Base-by-base conservation (phyloP, 2,888 invertebrate species). In the Priocnemis perturbator region DNA sequence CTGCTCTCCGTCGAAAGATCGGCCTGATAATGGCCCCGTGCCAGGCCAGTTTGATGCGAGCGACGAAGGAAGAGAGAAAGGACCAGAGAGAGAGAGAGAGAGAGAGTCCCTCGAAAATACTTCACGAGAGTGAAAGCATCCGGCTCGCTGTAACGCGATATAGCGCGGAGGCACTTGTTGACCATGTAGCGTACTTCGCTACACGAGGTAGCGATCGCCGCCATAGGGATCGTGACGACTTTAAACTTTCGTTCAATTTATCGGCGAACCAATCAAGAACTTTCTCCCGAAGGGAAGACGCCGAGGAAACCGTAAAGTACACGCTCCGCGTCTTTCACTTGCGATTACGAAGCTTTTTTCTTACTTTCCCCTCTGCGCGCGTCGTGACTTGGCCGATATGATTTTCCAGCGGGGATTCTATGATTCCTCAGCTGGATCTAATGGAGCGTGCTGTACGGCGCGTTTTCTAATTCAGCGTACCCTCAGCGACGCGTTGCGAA, bases 231-330 rank as follows among this genome's bases (percentile, higher is more conserved):
- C 73, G 74, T 76, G 77, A 77, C 73, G 74, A 77, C 75, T 78
- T 70, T 73, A 77, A 76, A 80, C 80, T 81, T 79, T 78, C 81
- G 76, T 79, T 78, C 76, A 79, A 81, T 81, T 77, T 74, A 81
- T 81, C 74, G 69, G 48, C 67, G 57, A 81, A 76, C 76, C 79
- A 82, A 83, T 81, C 81, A 73, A 57, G 70, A 76, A 84, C 84
- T 84, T 84, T 84, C 84, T 81, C 84, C 70, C 81, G 65, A 73
- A 76, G 73, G 76, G 73, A 74, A 74, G 74, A 74, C 65, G 65
- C 62, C 30, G 60, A 48, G 11, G 53, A 30, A 69, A 20, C 73
- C 76, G 69, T 76, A 67, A 76, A 71, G 64, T 74, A 66, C 71
- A 50, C 58, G 48, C 5, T 9, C 5, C 21, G 55, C 9, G 26